Percentiles rank a stretch among this genome's conserved stretches.
Conservation (phyloP, 2,113 vertebrate species). For the Nerophis ophidion region DNA sequence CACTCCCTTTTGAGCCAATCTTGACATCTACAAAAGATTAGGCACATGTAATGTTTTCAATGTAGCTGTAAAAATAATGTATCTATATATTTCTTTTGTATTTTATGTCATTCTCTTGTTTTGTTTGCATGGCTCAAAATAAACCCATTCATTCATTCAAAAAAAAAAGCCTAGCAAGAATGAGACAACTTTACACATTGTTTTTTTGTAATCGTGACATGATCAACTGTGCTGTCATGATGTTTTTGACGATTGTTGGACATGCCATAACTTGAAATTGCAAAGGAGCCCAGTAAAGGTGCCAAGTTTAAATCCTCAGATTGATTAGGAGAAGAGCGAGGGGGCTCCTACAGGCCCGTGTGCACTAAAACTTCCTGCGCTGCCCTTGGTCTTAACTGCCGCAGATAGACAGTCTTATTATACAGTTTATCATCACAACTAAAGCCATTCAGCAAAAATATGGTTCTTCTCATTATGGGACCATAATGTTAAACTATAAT, state of each 20-base stretch:
- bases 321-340: constrained; percentile 41
- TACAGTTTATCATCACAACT: constrained; percentile 59
- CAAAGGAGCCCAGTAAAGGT: constrained; percentile 34
- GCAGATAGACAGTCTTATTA: constrained; percentile 58
- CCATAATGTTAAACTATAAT: constrained; percentile 63
- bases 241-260: constrained; percentile 37
- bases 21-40: too few relatives aligned
- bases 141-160: too few relatives aligned
- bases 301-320: constrained; percentile 41
- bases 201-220: constrained; percentile 14
- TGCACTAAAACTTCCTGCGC: constrained; percentile 44
- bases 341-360: constrained; percentile 29
- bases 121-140: too few relatives aligned
- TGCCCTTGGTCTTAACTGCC: constrained; percentile 45
- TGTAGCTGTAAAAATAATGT: too few relatives aligned
- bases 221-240: constrained; percentile 13
- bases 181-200: constrained; percentile 8
- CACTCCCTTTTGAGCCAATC: too few relatives aligned
- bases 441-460: constrained; percentile 44
- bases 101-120: too few relatives aligned
- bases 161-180: not conserved
- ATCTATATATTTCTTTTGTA: too few relatives aligned
- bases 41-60: too few relatives aligned
- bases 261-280: constrained; percentile 37
- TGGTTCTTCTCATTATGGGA: constrained; percentile 53